phyloP scores from a whole-genome alignment of 2,113 vertebrate species.

The Callospermophilus lateralis region DNA sequence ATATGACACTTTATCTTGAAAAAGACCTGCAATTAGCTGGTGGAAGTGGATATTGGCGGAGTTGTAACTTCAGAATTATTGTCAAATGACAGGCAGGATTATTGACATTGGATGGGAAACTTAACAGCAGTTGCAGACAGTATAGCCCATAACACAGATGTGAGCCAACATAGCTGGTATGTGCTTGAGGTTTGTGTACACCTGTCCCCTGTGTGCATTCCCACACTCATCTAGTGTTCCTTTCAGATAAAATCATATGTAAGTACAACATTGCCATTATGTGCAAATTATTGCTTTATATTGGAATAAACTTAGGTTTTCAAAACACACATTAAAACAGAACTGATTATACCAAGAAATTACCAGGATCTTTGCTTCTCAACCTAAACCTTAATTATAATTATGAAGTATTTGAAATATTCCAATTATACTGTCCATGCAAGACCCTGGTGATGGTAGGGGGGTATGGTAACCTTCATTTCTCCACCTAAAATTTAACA shows the following conservation, averaged over 20 bases:
- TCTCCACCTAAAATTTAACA: neutral
- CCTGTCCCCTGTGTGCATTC: no score
- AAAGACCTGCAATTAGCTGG: neutral
- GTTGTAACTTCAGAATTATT: neutral
- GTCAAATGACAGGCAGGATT: neutral
- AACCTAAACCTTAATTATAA: neutral
- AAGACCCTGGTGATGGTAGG: neutral
- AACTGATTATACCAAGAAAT: neutral
- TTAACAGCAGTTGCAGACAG: neutral
- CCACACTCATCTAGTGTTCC: neutral
- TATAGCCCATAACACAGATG: neutral
- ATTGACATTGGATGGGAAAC: neutral
- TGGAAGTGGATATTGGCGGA: neutral
- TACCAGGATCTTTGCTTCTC: neutral
- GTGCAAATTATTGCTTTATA: neutral
- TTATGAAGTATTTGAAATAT: constrained; percentile 18
- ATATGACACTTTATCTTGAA: neutral
- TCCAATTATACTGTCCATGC: neutral
- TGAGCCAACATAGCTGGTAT: neutral
- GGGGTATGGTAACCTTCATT: neutral
- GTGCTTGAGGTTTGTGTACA: neutral
- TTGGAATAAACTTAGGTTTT: constrained; percentile 1
- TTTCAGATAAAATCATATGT: neutral
- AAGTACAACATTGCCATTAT: neutral
- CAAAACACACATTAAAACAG: constrained; percentile 45